phyloP scores from a whole-genome alignment of 2,113 vertebrate species.

The Gulo gulo region DNA sequence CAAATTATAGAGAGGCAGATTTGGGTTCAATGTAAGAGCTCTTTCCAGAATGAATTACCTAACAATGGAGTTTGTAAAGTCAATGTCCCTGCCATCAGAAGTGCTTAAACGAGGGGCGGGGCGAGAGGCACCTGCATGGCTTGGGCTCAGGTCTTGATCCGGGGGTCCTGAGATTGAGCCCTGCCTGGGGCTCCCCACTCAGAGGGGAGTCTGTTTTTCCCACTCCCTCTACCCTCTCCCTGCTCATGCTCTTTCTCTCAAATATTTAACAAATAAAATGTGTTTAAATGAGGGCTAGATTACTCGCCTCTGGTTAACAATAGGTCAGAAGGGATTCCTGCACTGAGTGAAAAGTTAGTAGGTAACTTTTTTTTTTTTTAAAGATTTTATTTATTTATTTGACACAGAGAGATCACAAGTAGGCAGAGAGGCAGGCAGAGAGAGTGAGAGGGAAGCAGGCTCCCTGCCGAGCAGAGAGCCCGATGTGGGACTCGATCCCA shows the following conservation, averaged over 20 bases:
- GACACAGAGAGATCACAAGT: no score
- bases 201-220: neutral
- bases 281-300: neutral
- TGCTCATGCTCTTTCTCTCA: neutral
- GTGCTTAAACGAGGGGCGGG: neutral
- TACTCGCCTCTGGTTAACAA: neutral
- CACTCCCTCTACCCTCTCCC: neutral
- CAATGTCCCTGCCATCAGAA: neutral
- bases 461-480: no score
- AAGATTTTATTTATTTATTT: no score
- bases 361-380: neutral
- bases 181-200: neutral
- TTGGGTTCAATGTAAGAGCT: neutral
- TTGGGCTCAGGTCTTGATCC: neutral
- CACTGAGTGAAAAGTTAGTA: neutral
- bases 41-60: neutral
- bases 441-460: no score
- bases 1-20: neutral
- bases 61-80: neutral
- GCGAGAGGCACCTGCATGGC: neutral
- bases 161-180: neutral
- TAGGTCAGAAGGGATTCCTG: neutral
- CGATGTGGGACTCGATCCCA: no score
- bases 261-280: neutral
- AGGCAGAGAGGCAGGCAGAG: no score